Evolutionary conservation across 2,797 vertebrate species (phyloP), one percentile per base, ranked within the genome.

Genomic region (Aeoliscus strigatus): DNA sequence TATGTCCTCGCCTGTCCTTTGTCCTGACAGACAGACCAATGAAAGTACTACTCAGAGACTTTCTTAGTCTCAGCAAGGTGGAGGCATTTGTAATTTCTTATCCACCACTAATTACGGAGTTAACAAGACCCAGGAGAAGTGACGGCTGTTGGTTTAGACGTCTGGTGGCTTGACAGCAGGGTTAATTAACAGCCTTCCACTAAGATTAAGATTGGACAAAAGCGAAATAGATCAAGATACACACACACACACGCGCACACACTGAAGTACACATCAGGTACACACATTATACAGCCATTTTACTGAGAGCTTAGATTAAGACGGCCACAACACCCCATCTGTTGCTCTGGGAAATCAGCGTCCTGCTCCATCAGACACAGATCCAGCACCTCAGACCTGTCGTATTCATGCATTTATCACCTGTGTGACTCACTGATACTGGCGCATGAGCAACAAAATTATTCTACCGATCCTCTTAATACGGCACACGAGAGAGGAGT

Each of bases 121-220:
- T 78, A 82, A 84, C 79, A 80, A 82, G 79, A 71, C 77, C 73
- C 80, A 27, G 56, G 77, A 85, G 80, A 81, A 78, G 77, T 76
- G 78, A 80, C 57, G 80, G 73, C 69, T 75, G 67, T 73, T 65
- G 80, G 71, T 81, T 76, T 68, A 75, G 81, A 76, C 57, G 70
- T 71, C 74, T 73, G 71, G 49, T 14, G 50, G 37, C 55, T 77
- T 85, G 85, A 87, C 83, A 80, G 84, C 70, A 41, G 72, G 82
- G 81, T 83, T 88, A 87, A 89, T 89, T 87, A 88, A 84, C 68
- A 80, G 77, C 75, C 75, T 79, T 80, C 82, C 70, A 66, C 73
- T 62, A 74, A 83, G 78, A 88, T 86, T 84, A 88, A 85, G 78
- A 82, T 60, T 65, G 74, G 51, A 75, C 65, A 31, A 79, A 78